Evolutionary conservation across 2,888 invertebrate genomes (phyloP), one percentile per base, ranked within the genome.

Genomic region (Trisateles emortualis): DNA sequence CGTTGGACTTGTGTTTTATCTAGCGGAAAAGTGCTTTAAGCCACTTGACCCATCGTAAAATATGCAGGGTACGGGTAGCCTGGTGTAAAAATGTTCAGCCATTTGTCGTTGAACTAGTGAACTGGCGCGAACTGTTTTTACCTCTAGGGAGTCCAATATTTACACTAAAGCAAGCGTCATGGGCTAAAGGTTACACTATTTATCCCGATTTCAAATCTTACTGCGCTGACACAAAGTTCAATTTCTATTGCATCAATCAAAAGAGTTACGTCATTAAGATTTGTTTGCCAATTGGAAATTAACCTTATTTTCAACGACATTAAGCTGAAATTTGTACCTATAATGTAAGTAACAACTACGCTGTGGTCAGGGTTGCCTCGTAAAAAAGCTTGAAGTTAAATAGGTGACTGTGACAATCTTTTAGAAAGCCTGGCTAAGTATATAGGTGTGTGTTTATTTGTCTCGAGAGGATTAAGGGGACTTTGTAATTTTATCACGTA

Each of bases 31-130:
- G 71, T 76, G 65, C 64, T 79, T 71, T 63, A 75, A 70, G 68
- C 63, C 63, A 64, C 68, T 74, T 75, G 77, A 74, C 74, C 78
- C 61, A 52, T 72, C 72, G 75, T 79, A 72, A 82, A 83, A 79
- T 79, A 79, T 75, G 72, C 78, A 79, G 65, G 26, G 26, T 52
- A 61, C 51, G 61, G 48, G 59, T 56, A 9, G 38, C 57, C 36
- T 42, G 52, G 64, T 72, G 68, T 73, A 72, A 69, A 77, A 77
- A 70, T 72, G 65, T 69, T 55, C 41, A 67, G 47, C 69, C 67
- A 74, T 79, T 80, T 76, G 72, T 74, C 64, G 63, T 59, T 33
- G 44, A 29, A 24, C 16, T 24, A 8, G 17, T 11, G 41, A 52
- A 50, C 24, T 13, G 41, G 13, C 11, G 11, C 17, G 47, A 40